A percentile compares a stretch with the other conserved stretches of the same genome.
Conservation (phyloP, 2,113 vertebrate species). For the Embiotoca jacksoni region DNA sequence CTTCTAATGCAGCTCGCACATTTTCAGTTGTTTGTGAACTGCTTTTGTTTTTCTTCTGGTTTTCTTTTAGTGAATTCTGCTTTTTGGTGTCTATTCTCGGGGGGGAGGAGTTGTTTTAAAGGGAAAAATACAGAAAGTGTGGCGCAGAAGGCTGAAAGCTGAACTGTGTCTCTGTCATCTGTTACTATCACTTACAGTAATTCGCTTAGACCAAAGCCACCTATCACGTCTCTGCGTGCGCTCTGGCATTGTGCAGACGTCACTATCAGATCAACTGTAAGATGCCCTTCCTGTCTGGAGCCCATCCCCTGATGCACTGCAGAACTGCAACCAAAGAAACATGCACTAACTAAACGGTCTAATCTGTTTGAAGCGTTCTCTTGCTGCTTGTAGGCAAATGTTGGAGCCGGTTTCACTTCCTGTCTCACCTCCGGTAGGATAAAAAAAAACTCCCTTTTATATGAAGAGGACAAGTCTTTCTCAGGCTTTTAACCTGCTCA, state of each 20-base stretch:
- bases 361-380: background rate
- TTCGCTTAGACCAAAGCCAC: constrained; percentile 16
- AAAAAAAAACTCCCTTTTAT: background rate
- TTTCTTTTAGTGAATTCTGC: no score
- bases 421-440: background rate
- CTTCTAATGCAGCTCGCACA: no score
- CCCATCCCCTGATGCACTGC: constrained; percentile 16
- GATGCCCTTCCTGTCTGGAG: background rate
- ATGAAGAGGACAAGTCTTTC: background rate
- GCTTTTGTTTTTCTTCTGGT: background rate
- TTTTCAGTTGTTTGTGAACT: no score
- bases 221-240: background rate
- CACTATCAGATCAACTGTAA: constrained; percentile 22
- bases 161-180: background rate
- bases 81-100: no score
- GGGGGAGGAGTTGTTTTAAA: no score
- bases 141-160: background rate
- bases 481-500: background rate
- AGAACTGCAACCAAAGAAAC: background rate
- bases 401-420: background rate
- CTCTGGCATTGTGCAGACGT: constrained; percentile 16
- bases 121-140: background rate
- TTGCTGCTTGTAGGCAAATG: background rate
- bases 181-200: constrained; percentile 1
- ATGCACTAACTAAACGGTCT: background rate